Base-by-base conservation (phyloP, 1,140 invertebrate species). In the Leptopilina clavipes region DNA sequence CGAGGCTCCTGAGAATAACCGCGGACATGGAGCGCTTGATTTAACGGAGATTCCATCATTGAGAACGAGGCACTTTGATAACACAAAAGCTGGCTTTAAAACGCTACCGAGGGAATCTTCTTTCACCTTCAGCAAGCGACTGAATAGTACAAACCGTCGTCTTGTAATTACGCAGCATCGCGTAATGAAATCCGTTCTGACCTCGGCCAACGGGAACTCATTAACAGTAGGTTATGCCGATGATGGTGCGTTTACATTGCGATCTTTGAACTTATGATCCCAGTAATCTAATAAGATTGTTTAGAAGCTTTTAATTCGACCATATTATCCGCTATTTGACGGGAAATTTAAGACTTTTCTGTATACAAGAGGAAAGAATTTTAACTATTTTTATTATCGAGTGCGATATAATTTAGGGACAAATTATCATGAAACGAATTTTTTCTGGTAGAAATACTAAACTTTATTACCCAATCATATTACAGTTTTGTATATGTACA, bases 141-240 rank as follows among this genome's bases (percentile, higher is more conserved):
- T 59, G 54, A 19, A 59, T 59, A 22, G 54, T 59, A 59, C 54
- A 59, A 59, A 59, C 54, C 54, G 54, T 18, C 54, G 18, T 1
- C 54, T 59, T 59, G 54, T 59, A 59, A 59, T 59, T 59, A 25
- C 54, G 54, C 54, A 59, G 54, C 54, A 59, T 59, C 54, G 54
- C 54, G 54, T 59, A 59, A 59, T 59, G 54, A 59, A 59, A 59
- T 59, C 54, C 54, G 54, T 59, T 59, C 54, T 59, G 54, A 59
- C 54, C 54, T 59, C 54, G 54, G 19, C 54, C 54, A 59, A 59
- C 54, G 54, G 54, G 54, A 59, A 59, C 54, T 59, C 54, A 59
- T 59, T 59, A 59, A 59, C 18, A 59, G 54, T 59, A 59, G 54
- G 54, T 59, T 59, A 59, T 59, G 54, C n/a, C 54, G 54, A 59